Conservation (phyloP, 2,888 invertebrate genomes). For the Epirrita christyi region DNA sequence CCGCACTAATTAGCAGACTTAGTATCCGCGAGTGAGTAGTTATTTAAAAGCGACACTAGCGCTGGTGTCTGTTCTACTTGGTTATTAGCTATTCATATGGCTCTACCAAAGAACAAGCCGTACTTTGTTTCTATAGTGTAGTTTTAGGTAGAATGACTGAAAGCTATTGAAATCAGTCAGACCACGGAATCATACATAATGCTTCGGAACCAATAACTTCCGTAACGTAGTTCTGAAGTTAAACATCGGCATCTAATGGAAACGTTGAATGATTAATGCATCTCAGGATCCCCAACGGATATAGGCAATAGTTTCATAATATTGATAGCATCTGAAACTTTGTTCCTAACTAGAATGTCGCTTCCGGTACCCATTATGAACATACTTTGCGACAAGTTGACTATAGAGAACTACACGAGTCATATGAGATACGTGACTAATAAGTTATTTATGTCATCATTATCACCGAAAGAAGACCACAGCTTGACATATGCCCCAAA, state of each 20-base stretch:
- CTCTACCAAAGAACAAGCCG: too few relatives aligned
- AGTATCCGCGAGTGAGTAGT: too few relatives aligned
- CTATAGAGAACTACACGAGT: too few relatives aligned
- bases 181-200: slow-evolving; percentile 17
- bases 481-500: too few relatives aligned
- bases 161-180: slow-evolving; percentile 7
- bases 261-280: slow-evolving; percentile 48
- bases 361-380: slow-evolving; percentile 8
- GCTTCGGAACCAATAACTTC: slow-evolving; percentile 26
- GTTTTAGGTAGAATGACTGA: neutral
- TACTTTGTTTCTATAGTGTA: neutral
- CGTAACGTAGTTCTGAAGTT: slow-evolving; percentile 40
- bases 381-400: neutral
- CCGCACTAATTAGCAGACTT: too few relatives aligned
- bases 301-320: slow-evolving; percentile 44
- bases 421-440: too few relatives aligned
- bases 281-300: slow-evolving; percentile 37
- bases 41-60: too few relatives aligned
- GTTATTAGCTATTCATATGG: too few relatives aligned
- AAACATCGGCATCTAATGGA: slow-evolving; percentile 45
- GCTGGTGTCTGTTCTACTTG: too few relatives aligned
- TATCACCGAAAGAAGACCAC: too few relatives aligned
- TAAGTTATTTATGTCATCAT: too few relatives aligned
- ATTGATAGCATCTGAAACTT: slow-evolving; percentile 44
- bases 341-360: slow-evolving; percentile 28